These are phyloP conservation scores for Chelonia mydas DNA, from an alignment of 2,797 vertebrate species.

Conservation along the genomic window DNA sequence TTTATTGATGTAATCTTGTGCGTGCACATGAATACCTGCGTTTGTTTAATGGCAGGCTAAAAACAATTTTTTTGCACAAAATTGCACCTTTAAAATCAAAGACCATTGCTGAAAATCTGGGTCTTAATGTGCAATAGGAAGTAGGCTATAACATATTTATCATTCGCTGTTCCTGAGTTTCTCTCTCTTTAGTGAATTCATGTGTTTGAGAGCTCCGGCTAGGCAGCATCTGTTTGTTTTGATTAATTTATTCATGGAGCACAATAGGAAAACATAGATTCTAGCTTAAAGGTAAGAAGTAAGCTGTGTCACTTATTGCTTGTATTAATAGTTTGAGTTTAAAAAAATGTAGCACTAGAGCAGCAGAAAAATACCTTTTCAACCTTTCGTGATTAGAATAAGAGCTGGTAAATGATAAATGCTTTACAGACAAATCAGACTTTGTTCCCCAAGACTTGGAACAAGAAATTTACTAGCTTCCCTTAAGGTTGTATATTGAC, in stretches of 20 bases:
- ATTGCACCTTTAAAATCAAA: neutral
- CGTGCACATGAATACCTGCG: neutral
- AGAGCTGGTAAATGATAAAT: neutral
- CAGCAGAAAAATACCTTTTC: neutral
- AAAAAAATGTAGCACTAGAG: neutral
- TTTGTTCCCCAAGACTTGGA: neutral
- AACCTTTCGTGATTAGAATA: neutral
- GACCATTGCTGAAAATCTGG: neutral
- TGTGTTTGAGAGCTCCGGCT: fast-evolving
- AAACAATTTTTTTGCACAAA: neutral
- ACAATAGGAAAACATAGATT: neutral
- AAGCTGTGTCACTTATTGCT: neutral
- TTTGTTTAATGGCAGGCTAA: neutral
- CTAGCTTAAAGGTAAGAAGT: neutral
- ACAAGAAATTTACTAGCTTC: neutral
- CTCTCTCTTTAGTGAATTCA: neutral
- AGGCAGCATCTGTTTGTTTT: constrained; percentile 7
- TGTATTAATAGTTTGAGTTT: neutral
- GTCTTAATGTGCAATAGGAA: neutral
- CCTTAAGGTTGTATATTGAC: neutral
- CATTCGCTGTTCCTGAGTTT: neutral
- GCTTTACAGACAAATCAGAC: neutral
- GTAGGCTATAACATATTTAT: neutral
- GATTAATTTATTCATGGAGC: neutral
- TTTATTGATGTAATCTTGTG: neutral